phyloP scores from a whole-genome alignment of 2,113 vertebrate genomes.

The Elephantulus edwardii region DNA sequence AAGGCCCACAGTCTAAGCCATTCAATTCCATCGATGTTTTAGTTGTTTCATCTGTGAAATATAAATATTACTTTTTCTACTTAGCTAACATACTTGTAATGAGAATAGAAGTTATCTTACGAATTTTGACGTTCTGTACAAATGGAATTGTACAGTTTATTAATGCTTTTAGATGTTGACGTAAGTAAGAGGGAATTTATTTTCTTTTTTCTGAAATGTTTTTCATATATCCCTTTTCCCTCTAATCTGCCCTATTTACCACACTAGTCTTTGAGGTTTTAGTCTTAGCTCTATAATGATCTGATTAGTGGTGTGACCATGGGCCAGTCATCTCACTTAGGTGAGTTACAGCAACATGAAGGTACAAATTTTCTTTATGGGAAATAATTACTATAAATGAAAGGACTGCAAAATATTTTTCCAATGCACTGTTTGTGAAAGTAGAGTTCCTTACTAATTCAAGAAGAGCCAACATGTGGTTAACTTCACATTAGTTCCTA shows the following conservation, averaged over 20 bases:
- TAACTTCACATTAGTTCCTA: slow-evolving; percentile 4
- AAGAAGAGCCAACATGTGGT: not conserved
- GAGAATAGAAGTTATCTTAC: not conserved
- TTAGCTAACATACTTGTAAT: not conserved
- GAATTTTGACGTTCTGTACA: not conserved
- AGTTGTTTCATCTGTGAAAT: slow-evolving; percentile 21
- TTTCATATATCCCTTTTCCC: not conserved
- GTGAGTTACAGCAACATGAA: not conserved
- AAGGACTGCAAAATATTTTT: not conserved
- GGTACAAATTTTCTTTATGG: not conserved
- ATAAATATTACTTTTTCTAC: not conserved
- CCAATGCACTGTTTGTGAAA: not conserved
- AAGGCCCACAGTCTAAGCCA: not conserved
- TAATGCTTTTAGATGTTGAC: not conserved
- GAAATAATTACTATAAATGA: slow-evolving; percentile 26
- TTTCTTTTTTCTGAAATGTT: not conserved
- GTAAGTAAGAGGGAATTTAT: not conserved
- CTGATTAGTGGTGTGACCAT: not conserved
- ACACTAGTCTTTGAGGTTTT: not conserved
- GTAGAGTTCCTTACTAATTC: slow-evolving; percentile 7
- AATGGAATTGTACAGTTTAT: not conserved
- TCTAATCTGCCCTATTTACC: not conserved
- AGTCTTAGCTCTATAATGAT: not conserved
- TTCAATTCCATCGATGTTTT: slow-evolving; percentile 9
- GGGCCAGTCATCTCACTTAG: not conserved